phyloP scores from a whole-genome alignment of 2,888 invertebrate species.

The Parapristionchus giblindavisi region DNA sequence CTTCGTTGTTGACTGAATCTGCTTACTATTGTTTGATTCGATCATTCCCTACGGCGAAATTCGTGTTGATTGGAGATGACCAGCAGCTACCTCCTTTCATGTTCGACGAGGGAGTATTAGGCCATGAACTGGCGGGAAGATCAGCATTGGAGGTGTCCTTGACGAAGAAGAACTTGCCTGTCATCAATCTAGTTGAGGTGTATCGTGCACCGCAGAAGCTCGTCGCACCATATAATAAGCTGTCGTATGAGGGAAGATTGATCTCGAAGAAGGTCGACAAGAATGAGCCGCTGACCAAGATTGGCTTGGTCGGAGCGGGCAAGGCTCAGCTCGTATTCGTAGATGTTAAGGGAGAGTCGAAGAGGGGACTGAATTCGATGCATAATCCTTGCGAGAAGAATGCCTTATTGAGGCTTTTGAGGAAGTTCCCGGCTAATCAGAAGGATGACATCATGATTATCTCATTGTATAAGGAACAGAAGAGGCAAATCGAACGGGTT shows the following conservation, averaged over 20 bases:
- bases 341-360: slow-evolving; percentile 13
- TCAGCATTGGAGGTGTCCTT: too few species aligned
- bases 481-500: background rate
- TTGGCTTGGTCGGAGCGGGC: background rate
- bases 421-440: background rate
- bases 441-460: slow-evolving; percentile 28
- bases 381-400: slow-evolving; percentile 14
- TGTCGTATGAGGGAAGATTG: slow-evolving; percentile 16
- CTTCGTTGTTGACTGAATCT: slow-evolving; percentile 5
- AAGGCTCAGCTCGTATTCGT: slow-evolving; percentile 13
- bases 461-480: slow-evolving; percentile 17
- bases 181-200: too few species aligned
- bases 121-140: slow-evolving; percentile 9
- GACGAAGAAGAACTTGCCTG: too few species aligned
- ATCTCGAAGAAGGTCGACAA: background rate
- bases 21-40: background rate
- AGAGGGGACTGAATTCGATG: slow-evolving; percentile 20
- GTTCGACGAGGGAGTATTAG: background rate
- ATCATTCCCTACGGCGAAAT: slow-evolving; percentile 2
- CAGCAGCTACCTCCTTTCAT: slow-evolving; percentile 9
- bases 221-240: slow-evolving; percentile 22
- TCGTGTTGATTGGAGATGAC: slow-evolving; percentile 16
- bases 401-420: background rate
- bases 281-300: background rate
- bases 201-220: slow-evolving; percentile 15